Percentiles rank a stretch among this genome's conserved stretches.
Conservation (phyloP, 1,140 invertebrate genomes). For the Drosophila malerkotliana region DNA sequence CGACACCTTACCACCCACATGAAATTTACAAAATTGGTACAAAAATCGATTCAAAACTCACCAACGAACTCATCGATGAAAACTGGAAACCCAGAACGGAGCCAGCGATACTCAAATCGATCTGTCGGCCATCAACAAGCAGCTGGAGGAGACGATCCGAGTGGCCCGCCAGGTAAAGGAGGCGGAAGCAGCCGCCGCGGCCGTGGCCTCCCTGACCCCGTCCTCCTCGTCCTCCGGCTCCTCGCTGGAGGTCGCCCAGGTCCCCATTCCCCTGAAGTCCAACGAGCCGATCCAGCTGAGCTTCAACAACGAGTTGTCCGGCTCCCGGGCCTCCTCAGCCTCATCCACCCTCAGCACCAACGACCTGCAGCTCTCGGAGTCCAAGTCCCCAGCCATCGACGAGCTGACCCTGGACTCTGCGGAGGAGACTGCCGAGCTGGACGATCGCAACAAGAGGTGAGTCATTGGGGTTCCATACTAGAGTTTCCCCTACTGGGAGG, state of each 20-base stretch:
- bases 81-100: constrained; percentile 61
- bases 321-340: constrained; percentile 19
- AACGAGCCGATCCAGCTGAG: constrained; percentile 81
- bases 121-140: constrained; percentile 80
- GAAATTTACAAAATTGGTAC: constrained; percentile 67
- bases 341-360: constrained; percentile 58
- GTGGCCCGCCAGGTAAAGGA: constrained; percentile 82
- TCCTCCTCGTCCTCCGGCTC: constrained; percentile 28
- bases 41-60: constrained; percentile 30
- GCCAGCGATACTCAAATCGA: constrained; percentile 82
- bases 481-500: no score
- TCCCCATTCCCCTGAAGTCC: constrained; percentile 66
- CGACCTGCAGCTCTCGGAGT: constrained; percentile 82
- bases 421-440: constrained; percentile 87
- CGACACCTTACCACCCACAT: constrained; percentile 31
- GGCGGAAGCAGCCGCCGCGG: constrained; percentile 73
- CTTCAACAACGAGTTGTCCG: constrained; percentile 84
- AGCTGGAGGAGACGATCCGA: constrained; percentile 82
- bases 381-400: constrained; percentile 85
- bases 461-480: neutral
- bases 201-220: constrained; percentile 41
- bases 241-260: constrained; percentile 41
- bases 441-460: constrained; percentile 91
- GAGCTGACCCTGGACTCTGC: constrained; percentile 87
- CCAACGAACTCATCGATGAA: constrained; percentile 32